A percentile compares a stretch with the other conserved stretches of the same genome.
Conservation (phyloP, 2,888 invertebrate species). For the Leucoptera coffeella region DNA sequence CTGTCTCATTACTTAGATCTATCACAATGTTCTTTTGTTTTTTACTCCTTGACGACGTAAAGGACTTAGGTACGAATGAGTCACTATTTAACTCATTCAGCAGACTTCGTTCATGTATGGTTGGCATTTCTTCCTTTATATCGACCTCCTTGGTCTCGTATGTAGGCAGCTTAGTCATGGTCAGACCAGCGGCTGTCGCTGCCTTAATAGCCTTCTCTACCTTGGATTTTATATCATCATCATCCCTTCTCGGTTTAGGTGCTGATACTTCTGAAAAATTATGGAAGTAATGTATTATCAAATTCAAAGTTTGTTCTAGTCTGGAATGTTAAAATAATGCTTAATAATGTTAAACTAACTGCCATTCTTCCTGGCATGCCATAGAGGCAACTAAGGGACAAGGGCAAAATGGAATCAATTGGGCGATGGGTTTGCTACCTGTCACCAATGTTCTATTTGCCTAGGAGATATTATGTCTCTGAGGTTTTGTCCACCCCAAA, state of each 20-base stretch:
- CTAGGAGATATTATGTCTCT: too few species aligned
- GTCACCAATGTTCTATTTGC: too few species aligned
- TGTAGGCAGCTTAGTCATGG: conserved; percentile 44
- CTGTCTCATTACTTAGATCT: conserved; percentile 65
- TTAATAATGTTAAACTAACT: too few species aligned
- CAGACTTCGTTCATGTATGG: conserved; percentile 49
- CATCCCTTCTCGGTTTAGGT: conserved; percentile 14
- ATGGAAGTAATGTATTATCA: too few species aligned
- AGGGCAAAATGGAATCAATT: too few species aligned
- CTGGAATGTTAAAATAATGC: too few species aligned
- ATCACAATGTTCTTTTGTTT: conserved; percentile 67
- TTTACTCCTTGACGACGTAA: conserved; percentile 53
- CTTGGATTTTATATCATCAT: conserved; percentile 38
- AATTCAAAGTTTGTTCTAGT: too few species aligned
- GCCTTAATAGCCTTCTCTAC: conserved; percentile 43
- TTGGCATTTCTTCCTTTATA: conserved; percentile 44
- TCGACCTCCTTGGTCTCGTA: conserved; percentile 41
- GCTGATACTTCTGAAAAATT: conserved; percentile 18
- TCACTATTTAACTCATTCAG: conserved; percentile 68
- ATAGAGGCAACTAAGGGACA: too few species aligned
- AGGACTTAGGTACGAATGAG: conserved; percentile 57
- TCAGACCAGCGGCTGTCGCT: conserved; percentile 41
- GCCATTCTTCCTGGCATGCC: too few species aligned
- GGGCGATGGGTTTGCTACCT: too few species aligned
- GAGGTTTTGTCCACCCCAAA: too few species aligned